Evolutionary conservation across 2,797 vertebrate species (phyloP).

Genomic region (Enteromius viviparus): DNA sequence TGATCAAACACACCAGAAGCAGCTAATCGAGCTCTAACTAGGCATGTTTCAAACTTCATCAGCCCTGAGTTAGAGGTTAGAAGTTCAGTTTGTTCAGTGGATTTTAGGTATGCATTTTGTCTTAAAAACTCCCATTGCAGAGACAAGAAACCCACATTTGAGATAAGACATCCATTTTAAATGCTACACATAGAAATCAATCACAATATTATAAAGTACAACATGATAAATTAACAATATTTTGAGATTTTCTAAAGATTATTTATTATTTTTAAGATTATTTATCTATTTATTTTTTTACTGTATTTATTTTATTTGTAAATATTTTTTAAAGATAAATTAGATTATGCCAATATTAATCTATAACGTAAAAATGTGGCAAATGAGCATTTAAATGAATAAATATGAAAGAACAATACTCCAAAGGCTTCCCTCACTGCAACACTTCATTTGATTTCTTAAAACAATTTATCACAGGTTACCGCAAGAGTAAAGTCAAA

Average conservation of each 20-base stretch:
- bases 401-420: neutral
- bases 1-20: too few relatives aligned
- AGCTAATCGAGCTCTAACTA: too few relatives aligned
- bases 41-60: too few relatives aligned
- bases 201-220: neutral
- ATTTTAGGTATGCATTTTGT: neutral
- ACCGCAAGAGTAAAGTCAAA: neutral
- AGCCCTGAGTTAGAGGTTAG: neutral
- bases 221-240: neutral
- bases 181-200: neutral
- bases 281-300: too few relatives aligned
- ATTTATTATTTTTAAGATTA: too few relatives aligned
- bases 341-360: neutral
- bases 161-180: neutral
- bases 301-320: too few relatives aligned
- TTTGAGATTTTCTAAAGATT: too few relatives aligned
- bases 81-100: neutral
- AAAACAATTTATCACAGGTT: neutral
- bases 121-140: neutral
- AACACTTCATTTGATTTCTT: neutral
- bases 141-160: neutral
- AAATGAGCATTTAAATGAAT: neutral
- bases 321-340: neutral
- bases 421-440: neutral
- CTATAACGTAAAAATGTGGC: neutral